Evolutionary conservation across 35 echinoderm and acorn worm genomes (phyloP).

Genomic region (Anneissia japonica): DNA sequence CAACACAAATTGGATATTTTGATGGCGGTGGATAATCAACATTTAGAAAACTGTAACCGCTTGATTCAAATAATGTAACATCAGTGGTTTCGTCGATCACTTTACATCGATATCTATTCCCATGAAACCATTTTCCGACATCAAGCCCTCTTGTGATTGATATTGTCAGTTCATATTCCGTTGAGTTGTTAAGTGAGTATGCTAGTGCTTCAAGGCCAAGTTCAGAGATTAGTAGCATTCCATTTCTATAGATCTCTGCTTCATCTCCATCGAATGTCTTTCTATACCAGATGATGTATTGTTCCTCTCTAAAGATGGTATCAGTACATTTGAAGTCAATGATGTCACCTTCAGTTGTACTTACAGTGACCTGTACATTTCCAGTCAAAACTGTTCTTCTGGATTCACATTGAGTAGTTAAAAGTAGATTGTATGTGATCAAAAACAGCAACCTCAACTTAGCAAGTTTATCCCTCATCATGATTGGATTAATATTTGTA

Average conservation of each 20-base stretch:
- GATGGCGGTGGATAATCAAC: not conserved
- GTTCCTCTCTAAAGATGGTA: not conserved
- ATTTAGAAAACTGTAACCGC: not conserved
- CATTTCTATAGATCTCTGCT: not conserved
- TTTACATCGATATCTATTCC: not conserved
- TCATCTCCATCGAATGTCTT: not conserved
- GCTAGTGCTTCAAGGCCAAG: not conserved
- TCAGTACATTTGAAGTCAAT: not conserved
- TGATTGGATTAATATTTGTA: not conserved
- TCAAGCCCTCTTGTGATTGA: not conserved
- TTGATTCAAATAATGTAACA: not conserved
- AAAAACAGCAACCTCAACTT: not conserved
- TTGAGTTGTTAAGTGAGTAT: not conserved
- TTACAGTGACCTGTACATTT: not conserved
- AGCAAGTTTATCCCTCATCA: not conserved
- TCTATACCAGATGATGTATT: not conserved
- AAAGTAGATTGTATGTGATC: not conserved
- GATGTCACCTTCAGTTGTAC: not conserved
- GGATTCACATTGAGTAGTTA: no score
- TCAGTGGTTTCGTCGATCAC: not conserved
- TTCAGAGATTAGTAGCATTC: not conserved
- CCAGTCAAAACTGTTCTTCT: not conserved
- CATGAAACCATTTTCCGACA: not conserved
- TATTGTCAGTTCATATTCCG: not conserved
- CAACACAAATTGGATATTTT: not conserved